phyloP scores from a whole-genome alignment of 2,888 invertebrate genomes.

The Adelphocoris suturalis region DNA sequence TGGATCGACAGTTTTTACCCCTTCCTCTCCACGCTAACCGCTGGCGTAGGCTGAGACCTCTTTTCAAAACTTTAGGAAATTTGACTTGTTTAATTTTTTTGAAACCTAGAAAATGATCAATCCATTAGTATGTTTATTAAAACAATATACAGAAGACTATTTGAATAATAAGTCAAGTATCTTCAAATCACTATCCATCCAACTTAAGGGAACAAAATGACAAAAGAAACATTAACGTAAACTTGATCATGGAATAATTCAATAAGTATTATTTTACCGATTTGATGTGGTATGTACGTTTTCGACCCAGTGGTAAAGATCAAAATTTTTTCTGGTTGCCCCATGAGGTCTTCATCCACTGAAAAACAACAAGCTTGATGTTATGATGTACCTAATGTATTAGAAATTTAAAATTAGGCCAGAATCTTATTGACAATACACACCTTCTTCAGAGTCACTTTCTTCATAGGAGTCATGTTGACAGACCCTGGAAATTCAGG shows the following conservation, averaged over 20 bases:
- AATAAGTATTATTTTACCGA: conserved; percentile 80
- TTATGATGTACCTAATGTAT: not conserved
- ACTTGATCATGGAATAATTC: too few species aligned
- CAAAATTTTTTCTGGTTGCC: conserved; percentile 85
- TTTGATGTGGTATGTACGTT: conserved; percentile 92
- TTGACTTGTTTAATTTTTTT: conserved; percentile 86
- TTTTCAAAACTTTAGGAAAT: conserved; percentile 85
- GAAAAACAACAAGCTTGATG: conserved; percentile 29
- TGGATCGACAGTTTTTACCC: conserved; percentile 79
- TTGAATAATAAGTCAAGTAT: not conserved
- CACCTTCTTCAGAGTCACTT: conserved; percentile 67
- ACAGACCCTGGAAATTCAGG: conserved; percentile 24
- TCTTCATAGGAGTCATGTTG: conserved; percentile 48
- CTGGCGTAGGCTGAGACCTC: conserved; percentile 85
- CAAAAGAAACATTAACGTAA: too few species aligned
- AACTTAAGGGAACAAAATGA: too few species aligned
- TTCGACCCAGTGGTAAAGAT: conserved; percentile 91
- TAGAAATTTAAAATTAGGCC: too few species aligned
- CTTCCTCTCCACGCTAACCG: conserved; percentile 82
- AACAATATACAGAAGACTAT: not conserved
- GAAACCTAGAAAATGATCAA: conserved; percentile 79
- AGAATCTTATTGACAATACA: not conserved
- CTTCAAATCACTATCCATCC: too few species aligned
- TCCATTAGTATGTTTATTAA: not conserved
- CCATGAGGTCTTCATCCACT: conserved; percentile 79